These are phyloP conservation scores for Rhynchonycteris naso DNA, from an alignment of 2,797 vertebrate species.

Conservation along the genomic window DNA sequence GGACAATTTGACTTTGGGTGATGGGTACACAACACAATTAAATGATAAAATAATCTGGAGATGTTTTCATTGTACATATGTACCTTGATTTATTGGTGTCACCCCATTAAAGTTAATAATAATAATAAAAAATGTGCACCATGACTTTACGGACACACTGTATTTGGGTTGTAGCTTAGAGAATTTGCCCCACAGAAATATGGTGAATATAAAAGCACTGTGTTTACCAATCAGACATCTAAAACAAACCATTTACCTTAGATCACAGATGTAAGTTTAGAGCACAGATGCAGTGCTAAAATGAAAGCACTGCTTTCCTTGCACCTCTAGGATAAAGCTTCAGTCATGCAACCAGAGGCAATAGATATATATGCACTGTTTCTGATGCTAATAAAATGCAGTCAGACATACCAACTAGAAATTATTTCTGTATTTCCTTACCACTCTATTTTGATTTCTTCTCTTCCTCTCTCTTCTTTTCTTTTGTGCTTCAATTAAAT, in stretches of 20 bases:
- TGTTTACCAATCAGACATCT: not conserved
- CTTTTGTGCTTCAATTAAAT: not conserved
- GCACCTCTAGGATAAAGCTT: not conserved
- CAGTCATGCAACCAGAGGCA: not conserved
- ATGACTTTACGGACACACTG: too few species aligned
- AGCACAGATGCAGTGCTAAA: not conserved
- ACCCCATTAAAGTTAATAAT: too few species aligned
- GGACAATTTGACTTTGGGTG: too few species aligned
- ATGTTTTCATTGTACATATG: too few species aligned
- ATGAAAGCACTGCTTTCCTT: not conserved
- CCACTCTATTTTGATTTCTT: not conserved
- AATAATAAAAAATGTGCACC: too few species aligned
- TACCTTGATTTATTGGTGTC: too few species aligned
- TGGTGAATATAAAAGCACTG: not conserved
- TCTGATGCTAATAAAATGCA: not conserved
- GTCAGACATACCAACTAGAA: not conserved
- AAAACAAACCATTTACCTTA: not conserved
- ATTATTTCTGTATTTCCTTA: not conserved
- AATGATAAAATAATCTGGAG: too few species aligned
- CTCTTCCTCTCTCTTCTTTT: not conserved
- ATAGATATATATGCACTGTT: not conserved
- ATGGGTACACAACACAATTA: too few species aligned
- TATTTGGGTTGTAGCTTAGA: not conserved
- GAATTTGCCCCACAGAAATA: not conserved
- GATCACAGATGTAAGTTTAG: not conserved